Evolutionary conservation across 2,888 invertebrate species (phyloP), one percentile per base, ranked within the genome.

Genomic region (Xestoiulus laeticollis): DNA sequence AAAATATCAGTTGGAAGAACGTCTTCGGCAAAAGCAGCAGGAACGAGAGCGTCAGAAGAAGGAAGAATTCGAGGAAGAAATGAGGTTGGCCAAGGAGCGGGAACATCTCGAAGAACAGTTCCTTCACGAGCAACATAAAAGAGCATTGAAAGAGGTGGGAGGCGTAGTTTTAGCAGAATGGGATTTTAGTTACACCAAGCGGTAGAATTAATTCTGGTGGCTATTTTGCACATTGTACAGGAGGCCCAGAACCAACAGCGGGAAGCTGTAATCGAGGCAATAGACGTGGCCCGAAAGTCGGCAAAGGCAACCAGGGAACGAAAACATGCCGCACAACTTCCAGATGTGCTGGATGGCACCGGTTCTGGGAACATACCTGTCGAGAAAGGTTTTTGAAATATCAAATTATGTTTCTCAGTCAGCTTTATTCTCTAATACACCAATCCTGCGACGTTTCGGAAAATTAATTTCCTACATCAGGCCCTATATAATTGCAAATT

Each of bases 61-160:
- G 90, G 97, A 97, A 92, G 98, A 98, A 91, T 93, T 94, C 90
- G 93, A 96, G 89, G 97, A 97, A 92, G 97, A 97, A 91, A 93
- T 95, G 89, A 93, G 96, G 89, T 94, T 97, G 89, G 94, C 94
- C 89, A 93, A 94, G 83, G 96, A 97, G 91, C 94, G 95, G 90
- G 95, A 95, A 92, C 92, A 94, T 89, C 95, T 96, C 90, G 93
- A 94, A 88, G 92, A 94, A 90, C 94, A 95, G 89, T 92, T 95
- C 89, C 95, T 96, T 90, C 94, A 94, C 89, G 97, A 97, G 91
- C 94, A 95, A 89, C 93, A 94, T 87, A 91, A 92, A 88, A 89
- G 90, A 44, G 90, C 90, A 53, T 90, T 90, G 82, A 90, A 90
- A 88, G 90, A 90, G 59, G 59, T 59, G 5, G 59, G 59, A 44